Percentiles rank a stretch among this genome's conserved stretches.
phyloP scores from a whole-genome alignment of 2,888 invertebrate species.

The Temnothorax ravouxi region DNA sequence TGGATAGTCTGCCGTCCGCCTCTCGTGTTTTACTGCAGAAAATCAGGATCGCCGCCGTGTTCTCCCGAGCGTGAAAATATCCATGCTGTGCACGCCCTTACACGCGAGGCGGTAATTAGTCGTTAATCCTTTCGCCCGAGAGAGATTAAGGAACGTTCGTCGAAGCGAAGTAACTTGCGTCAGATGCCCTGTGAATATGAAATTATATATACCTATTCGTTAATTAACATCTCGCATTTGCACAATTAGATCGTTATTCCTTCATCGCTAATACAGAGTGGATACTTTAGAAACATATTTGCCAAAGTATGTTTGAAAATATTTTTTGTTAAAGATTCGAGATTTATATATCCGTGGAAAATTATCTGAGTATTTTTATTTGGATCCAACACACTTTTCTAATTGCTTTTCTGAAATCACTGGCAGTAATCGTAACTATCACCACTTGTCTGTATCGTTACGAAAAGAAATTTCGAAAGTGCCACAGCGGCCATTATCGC shows the following conservation, averaged over 20 bases:
- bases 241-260: not conserved
- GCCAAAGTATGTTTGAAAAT: not conserved
- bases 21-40: constrained; percentile 32
- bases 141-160: constrained; percentile 15
- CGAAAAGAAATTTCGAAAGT: constrained; percentile 26
- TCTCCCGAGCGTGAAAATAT: constrained; percentile 39
- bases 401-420: not conserved
- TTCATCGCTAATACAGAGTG: not conserved
- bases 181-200: not conserved
- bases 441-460: not conserved
- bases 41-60: constrained; percentile 33
- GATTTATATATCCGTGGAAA: not conserved
- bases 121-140: constrained; percentile 23
- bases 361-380: not conserved
- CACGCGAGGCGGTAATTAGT: constrained; percentile 40
- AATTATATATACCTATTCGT: not conserved
- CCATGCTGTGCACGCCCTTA: not conserved
- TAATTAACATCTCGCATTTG: not conserved
- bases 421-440: not conserved
- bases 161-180: constrained; percentile 7
- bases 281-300: not conserved
- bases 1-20: not conserved
- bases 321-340: not conserved
- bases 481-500: not conserved
- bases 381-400: not conserved